Evolutionary conservation across 2,797 vertebrate genomes (phyloP).

Genomic region (Euphonia xanthogaster): DNA sequence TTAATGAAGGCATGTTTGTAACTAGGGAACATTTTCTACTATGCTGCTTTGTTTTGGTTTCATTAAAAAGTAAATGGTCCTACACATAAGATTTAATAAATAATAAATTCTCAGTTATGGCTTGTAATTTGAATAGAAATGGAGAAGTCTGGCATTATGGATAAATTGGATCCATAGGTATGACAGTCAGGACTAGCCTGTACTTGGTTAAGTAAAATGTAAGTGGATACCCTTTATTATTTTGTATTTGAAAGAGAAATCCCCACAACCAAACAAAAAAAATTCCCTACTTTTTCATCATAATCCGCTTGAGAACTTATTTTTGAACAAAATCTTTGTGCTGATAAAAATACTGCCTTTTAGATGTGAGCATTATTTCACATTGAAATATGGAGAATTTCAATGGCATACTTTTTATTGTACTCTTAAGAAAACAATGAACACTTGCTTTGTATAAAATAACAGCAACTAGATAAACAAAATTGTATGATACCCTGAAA

Average conservation of each 20-base stretch:
- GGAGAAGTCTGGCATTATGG: neutral
- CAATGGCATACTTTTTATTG: neutral
- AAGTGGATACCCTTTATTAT: neutral
- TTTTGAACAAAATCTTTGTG: neutral
- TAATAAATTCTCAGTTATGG: neutral
- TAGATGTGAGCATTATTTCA: neutral
- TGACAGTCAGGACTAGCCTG: neutral
- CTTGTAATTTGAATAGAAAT: neutral
- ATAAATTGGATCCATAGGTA: neutral
- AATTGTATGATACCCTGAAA: neutral
- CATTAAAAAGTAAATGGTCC: neutral
- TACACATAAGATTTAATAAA: neutral
- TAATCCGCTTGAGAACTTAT: neutral
- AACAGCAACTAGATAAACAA: neutral
- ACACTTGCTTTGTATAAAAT: neutral
- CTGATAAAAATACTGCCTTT: neutral
- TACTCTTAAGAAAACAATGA: neutral
- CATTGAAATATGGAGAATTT: neutral
- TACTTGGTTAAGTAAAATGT: neutral
- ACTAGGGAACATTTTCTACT: neutral
- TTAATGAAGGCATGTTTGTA: neutral
- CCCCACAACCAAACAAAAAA: neutral
- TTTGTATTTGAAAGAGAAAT: neutral
- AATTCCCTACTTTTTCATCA: neutral
- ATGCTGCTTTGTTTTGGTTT: neutral